Evolutionary conservation across 2,888 invertebrate species (phyloP).

Genomic region (Orthosia incerta): DNA sequence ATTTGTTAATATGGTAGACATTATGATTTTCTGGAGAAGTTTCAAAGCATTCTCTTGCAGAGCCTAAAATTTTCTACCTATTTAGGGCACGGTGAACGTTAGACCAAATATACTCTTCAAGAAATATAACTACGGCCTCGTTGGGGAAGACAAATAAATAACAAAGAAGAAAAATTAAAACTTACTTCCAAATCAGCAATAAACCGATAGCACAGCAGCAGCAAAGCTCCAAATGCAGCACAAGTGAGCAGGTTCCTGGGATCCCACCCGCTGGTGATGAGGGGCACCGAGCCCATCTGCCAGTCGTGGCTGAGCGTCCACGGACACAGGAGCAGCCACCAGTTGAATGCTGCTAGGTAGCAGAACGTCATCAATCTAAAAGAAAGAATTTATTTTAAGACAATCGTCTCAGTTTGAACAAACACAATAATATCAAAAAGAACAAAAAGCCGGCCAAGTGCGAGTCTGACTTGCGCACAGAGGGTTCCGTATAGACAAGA

Average conservation of each 20-base stretch:
- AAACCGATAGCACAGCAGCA: slow-evolving; percentile 92
- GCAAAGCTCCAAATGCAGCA: slow-evolving; percentile 92
- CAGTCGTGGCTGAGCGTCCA: slow-evolving; percentile 95
- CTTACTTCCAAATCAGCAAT: slow-evolving; percentile 93
- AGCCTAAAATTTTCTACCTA: too few relatives aligned
- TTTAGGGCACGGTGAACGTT: too few relatives aligned
- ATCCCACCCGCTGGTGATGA: slow-evolving; percentile 93
- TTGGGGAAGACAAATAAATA: too few relatives aligned
- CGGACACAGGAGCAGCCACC: slow-evolving; percentile 95
- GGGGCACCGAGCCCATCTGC: slow-evolving; percentile 96
- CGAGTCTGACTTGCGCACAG: too few relatives aligned
- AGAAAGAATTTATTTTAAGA: background rate
- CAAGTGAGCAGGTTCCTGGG: slow-evolving; percentile 94
- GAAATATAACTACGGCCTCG: too few relatives aligned
- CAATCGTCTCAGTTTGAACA: background rate
- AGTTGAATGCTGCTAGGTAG: slow-evolving; percentile 95
- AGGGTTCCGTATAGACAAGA: too few relatives aligned
- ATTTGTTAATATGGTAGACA: too few relatives aligned
- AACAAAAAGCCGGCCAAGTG: too few relatives aligned
- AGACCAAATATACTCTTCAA: too few relatives aligned
- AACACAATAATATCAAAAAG: background rate
- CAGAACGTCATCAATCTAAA: slow-evolving; percentile 94
- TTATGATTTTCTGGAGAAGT: too few relatives aligned
- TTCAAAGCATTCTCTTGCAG: too few relatives aligned
- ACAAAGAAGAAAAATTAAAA: too few relatives aligned